Percentiles rank a stretch among this genome's conserved stretches.
Conservation (phyloP, 1,140 invertebrate species). For the Nylanderia fulva region DNA sequence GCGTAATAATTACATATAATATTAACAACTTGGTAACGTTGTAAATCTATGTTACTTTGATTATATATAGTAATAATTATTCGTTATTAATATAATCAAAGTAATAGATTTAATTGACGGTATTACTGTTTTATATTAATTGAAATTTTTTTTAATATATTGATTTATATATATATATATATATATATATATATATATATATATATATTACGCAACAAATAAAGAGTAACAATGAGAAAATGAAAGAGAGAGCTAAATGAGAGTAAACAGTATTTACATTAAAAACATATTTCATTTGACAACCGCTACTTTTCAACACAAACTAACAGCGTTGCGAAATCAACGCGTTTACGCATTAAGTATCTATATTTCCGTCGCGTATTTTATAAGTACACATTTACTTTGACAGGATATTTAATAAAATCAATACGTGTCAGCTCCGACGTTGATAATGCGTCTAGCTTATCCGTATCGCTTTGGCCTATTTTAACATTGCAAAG, state of each 20-base stretch:
- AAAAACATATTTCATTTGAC: slow-evolving; percentile 79
- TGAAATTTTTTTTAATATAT: background rate
- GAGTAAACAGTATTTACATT: slow-evolving; percentile 63
- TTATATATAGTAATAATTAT: no score
- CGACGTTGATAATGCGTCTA: slow-evolving; percentile 47
- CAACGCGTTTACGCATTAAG: slow-evolving; percentile 60
- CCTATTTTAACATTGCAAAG: slow-evolving; percentile 30
- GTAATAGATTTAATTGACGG: background rate
- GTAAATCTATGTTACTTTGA: background rate
- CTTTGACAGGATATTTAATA: slow-evolving; percentile 62
- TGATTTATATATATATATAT: no score
- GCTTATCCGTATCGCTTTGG: slow-evolving; percentile 19
- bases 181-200: no score
- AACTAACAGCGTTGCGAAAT: slow-evolving; percentile 64
- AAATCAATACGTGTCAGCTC: slow-evolving; percentile 41
- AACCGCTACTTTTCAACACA: slow-evolving; percentile 71
- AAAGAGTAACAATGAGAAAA: background rate
- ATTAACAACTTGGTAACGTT: background rate
- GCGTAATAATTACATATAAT: slow-evolving; percentile 1
- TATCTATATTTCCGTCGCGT: slow-evolving; percentile 63
- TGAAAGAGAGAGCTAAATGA: background rate
- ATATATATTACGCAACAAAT: background rate
- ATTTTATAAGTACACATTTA: slow-evolving; percentile 76
- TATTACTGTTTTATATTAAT: background rate
- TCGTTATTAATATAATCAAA: no score